Conservation (phyloP, 2,113 vertebrate species). For the Labrus mixtus region DNA sequence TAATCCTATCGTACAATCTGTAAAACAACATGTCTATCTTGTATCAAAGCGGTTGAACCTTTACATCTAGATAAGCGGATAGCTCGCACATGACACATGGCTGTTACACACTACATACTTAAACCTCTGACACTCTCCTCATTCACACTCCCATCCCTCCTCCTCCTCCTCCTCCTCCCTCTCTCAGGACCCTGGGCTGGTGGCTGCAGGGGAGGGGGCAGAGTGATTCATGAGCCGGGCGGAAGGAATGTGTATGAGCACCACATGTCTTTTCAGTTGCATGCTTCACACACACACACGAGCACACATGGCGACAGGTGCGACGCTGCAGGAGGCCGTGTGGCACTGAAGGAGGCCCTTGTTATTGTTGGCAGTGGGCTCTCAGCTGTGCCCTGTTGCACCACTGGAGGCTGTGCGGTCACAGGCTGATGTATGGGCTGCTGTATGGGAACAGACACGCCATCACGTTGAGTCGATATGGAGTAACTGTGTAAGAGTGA, state of each 20-base stretch:
- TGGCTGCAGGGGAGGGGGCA: slow-evolving; percentile 33
- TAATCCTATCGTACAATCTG: slow-evolving; percentile 6
- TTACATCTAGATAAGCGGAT: slow-evolving; percentile 30
- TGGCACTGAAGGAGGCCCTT: slow-evolving; percentile 53
- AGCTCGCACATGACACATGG: too few relatives aligned
- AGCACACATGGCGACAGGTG: slow-evolving; percentile 68
- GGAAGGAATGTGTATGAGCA: slow-evolving; percentile 68
- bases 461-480: slow-evolving; percentile 44
- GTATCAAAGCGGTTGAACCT: slow-evolving; percentile 16
- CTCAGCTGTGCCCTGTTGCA: slow-evolving; percentile 56
- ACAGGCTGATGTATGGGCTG: slow-evolving; percentile 60
- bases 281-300: slow-evolving; percentile 31
- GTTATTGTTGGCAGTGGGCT: slow-evolving; percentile 62
- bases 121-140: slow-evolving; percentile 38
- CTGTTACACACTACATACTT: slow-evolving; percentile 45
- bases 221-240: slow-evolving; percentile 69
- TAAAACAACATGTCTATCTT: neutral
- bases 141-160: slow-evolving; percentile 34
- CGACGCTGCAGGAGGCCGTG: slow-evolving; percentile 32
- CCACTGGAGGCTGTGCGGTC: slow-evolving; percentile 60
- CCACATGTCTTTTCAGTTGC: slow-evolving; percentile 66
- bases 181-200: slow-evolving; percentile 8
- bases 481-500: slow-evolving; percentile 2
- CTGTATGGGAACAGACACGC: slow-evolving; percentile 47
- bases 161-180: slow-evolving; percentile 16